Conservation (phyloP, 2,797 vertebrate species). For the Halcyon chelicuti region DNA sequence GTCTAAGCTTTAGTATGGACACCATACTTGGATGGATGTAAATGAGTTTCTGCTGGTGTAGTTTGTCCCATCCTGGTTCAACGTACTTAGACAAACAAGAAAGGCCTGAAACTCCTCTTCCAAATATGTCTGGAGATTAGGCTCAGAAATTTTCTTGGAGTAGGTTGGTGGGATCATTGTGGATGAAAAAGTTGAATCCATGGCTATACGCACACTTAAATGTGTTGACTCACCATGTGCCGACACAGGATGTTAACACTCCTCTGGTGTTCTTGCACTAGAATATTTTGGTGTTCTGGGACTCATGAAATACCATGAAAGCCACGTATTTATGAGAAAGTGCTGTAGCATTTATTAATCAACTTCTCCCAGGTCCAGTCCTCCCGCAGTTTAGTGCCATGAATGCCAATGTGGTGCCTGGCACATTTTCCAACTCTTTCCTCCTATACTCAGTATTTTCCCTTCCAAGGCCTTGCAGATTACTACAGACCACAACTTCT, state of each 20-base stretch:
- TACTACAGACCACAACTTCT: neutral
- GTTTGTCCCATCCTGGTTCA: neutral
- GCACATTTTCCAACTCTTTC: neutral
- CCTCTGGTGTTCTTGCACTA: neutral
- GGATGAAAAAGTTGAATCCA: neutral
- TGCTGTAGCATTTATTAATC: neutral
- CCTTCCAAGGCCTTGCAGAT: neutral
- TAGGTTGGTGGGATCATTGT: neutral
- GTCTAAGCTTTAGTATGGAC: neutral
- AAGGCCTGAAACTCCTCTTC: neutral
- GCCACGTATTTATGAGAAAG: neutral
- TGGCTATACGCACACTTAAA: neutral
- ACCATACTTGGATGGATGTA: neutral
- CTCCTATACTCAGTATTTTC: neutral
- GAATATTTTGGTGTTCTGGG: neutral
- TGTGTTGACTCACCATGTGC: neutral
- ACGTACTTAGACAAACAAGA: neutral
- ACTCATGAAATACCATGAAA: neutral
- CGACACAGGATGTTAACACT: rapidly evolving
- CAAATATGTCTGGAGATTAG: neutral
- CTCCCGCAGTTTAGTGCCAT: neutral
- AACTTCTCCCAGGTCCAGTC: neutral
- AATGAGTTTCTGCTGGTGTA: neutral
- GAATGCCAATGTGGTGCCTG: neutral
- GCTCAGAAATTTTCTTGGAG: neutral